A percentile compares a stretch with the other conserved stretches of the same genome.
Conservation (phyloP, 2,888 invertebrate genomes). For the Perizoma flavofasciatum region DNA sequence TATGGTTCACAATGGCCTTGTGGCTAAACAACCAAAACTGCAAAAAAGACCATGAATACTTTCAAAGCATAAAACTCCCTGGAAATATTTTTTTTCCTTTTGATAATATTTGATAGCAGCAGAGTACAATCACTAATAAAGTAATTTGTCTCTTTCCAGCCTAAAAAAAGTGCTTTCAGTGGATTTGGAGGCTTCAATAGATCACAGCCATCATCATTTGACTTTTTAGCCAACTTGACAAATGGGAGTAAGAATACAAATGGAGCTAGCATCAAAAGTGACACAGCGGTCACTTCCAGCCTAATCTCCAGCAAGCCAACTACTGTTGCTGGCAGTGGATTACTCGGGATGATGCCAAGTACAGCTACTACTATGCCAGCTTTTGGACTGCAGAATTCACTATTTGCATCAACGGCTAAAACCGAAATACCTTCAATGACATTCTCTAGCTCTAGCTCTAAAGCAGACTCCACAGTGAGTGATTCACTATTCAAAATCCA, state of each 20-base stretch:
- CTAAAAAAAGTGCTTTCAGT: constrained; percentile 86
- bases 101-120: too few relatives aligned
- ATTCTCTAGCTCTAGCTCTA: constrained; percentile 56
- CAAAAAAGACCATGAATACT: too few relatives aligned
- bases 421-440: constrained; percentile 45
- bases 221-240: constrained; percentile 84
- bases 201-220: constrained; percentile 80
- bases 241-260: constrained; percentile 74
- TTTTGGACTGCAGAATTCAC: constrained; percentile 50
- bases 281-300: constrained; percentile 54
- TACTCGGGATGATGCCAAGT: constrained; percentile 52
- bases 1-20: neutral
- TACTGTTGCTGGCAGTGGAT: constrained; percentile 48
- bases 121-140: too few relatives aligned
- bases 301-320: constrained; percentile 54
- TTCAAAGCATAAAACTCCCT: too few relatives aligned
- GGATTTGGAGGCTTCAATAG: constrained; percentile 87
- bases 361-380: constrained; percentile 40
- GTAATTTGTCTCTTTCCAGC: constrained; percentile 53
- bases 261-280: constrained; percentile 50
- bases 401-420: constrained; percentile 51
- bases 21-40: neutral
- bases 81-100: too few relatives aligned
- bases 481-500: constrained; percentile 65
- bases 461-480: constrained; percentile 59